These are phyloP conservation scores for Holothuria leucospilota DNA, from an alignment of 53 echinoderm and acorn worm genomes.

Conservation along the genomic window DNA sequence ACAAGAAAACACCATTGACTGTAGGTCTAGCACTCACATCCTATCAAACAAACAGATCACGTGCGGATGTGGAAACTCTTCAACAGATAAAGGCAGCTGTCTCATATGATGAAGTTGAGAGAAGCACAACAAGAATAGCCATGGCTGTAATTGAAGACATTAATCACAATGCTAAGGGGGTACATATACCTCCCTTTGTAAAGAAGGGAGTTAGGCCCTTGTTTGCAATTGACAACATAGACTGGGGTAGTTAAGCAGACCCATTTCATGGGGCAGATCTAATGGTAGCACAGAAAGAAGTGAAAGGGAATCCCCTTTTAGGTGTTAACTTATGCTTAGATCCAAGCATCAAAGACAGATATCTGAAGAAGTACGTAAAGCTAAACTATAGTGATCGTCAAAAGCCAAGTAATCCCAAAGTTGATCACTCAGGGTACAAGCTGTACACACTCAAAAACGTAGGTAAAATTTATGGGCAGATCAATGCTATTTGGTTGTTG, in stretches of 20 bases:
- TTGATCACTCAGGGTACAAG: constrained; percentile 1
- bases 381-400: not conserved
- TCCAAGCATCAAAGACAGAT: not conserved
- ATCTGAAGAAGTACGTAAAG: too few relatives aligned
- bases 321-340: constrained; percentile 6
- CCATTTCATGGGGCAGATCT: constrained; percentile 46
- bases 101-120: constrained; percentile 26
- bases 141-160: constrained; percentile 13
- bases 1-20: constrained; percentile 25
- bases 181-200: too few relatives aligned
- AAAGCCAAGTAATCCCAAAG: constrained; percentile 23
- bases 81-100: constrained; percentile 11
- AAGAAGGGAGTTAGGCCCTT: not conserved
- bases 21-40: constrained; percentile 40
- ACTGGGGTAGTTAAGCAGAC: constrained; percentile 26
- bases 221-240: constrained; percentile 39
- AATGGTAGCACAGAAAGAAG: constrained; percentile 29
- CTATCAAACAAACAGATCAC: constrained; percentile 34
- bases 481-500: not conserved
- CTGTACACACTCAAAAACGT: constrained; percentile 5
- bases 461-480: constrained; percentile 31
- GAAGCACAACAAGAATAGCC: constrained; percentile 28
- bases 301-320: constrained; percentile 9
- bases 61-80: constrained; percentile 39
- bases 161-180: not conserved